These are phyloP conservation scores for sheep (Ovis aries) DNA, from an alignment of 2,113 vertebrate genomes.

Conservation along the genomic window DNA sequence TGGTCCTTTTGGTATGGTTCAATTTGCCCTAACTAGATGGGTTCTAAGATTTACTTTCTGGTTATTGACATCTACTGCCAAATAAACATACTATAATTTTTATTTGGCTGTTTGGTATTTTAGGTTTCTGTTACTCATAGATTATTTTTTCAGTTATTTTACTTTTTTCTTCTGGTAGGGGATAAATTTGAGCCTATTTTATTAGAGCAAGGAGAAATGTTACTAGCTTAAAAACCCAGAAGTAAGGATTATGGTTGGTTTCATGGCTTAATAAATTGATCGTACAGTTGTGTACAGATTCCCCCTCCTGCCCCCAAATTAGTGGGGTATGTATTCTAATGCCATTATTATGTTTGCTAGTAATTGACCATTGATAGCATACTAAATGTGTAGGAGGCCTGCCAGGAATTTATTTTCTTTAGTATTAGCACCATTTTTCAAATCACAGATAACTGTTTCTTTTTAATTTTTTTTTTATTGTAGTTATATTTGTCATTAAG, in stretches of 20 bases:
- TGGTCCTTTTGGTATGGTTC: background rate
- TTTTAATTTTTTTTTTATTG: background rate
- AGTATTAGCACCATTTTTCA: background rate
- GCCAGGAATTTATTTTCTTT: slow-evolving; percentile 23
- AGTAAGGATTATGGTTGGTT: background rate
- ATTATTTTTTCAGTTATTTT: background rate
- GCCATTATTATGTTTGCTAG: background rate
- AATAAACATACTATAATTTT: background rate
- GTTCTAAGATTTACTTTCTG: background rate
- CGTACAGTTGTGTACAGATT: background rate
- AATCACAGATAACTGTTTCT: background rate
- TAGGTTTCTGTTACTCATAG: background rate
- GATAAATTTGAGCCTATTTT: background rate
- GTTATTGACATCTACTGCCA: background rate
- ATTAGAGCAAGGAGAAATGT: background rate
- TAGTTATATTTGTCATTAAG: background rate
- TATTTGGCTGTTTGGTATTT: slow-evolving; percentile 6
- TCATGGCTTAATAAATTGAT: background rate
- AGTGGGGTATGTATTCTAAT: background rate
- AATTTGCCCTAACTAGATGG: background rate
- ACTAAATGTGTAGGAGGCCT: background rate
- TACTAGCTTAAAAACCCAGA: background rate
- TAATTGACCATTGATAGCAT: background rate
- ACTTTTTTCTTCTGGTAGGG: background rate
- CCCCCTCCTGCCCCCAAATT: background rate